Percentiles rank a stretch among this genome's conserved stretches.
Evolutionary conservation across 2,113 vertebrate species (phyloP).

Genomic region (Lamprologus sp.): DNA sequence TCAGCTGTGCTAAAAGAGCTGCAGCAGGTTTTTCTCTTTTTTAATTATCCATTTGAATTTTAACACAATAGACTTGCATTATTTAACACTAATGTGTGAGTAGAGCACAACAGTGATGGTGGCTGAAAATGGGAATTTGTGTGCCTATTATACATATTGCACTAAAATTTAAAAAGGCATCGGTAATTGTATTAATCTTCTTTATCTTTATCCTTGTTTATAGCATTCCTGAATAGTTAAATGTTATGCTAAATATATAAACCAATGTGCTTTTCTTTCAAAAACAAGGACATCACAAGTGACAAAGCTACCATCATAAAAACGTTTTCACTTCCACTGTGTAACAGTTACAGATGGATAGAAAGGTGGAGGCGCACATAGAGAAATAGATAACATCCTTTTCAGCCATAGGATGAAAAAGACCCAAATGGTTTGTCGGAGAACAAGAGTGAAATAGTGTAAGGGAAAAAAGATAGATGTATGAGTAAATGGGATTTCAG

Average conservation of each 20-base stretch:
- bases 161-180: not conserved
- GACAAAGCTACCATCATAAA: not conserved
- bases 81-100: not conserved
- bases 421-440: not conserved
- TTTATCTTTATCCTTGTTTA: not conserved
- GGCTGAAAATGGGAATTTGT: not conserved
- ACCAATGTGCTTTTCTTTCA: not conserved
- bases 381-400: slow-evolving; percentile 40
- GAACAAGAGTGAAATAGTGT: not conserved
- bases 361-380: slow-evolving; percentile 11
- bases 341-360: not conserved
- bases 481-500: slow-evolving; percentile 48
- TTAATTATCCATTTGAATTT: not conserved
- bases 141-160: not conserved
- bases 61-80: not conserved
- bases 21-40: not conserved
- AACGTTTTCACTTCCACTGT: not conserved
- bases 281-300: not conserved
- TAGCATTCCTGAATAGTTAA: not conserved
- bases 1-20: not conserved
- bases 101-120: not conserved
- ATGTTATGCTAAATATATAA: not conserved
- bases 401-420: not conserved
- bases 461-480: not conserved
- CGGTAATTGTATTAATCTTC: not conserved